Evolutionary conservation across 2,113 vertebrate species (phyloP).

Genomic region (Semnornis frantzii): DNA sequence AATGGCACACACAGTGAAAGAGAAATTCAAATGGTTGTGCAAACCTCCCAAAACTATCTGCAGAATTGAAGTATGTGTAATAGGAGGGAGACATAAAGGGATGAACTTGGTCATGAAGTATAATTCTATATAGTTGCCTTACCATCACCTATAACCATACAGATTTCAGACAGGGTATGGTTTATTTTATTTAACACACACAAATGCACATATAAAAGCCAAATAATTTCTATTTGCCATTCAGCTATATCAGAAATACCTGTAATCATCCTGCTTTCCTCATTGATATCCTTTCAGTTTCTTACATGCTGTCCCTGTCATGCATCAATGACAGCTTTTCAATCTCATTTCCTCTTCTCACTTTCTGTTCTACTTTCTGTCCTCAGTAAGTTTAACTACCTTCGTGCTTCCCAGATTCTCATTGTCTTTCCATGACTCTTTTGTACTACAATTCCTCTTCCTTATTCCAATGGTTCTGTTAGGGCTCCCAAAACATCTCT

Average conservation of each 20-base stretch:
- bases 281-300: neutral
- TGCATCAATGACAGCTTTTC: neutral
- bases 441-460: neutral
- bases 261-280: neutral
- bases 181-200: neutral
- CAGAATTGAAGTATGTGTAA: neutral
- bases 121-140: neutral
- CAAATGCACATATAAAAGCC: neutral
- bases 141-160: neutral
- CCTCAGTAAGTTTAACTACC: neutral
- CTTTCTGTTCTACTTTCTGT: neutral
- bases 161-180: neutral
- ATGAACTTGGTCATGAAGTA: neutral
- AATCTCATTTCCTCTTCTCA: conserved; percentile 2
- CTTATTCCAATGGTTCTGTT: neutral
- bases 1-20: neutral
- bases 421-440: neutral
- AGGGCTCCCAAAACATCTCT: neutral
- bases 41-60: neutral
- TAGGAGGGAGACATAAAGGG: neutral
- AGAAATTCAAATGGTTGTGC: neutral
- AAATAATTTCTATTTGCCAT: neutral
- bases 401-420: neutral
- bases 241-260: neutral
- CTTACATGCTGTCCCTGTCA: neutral